These are phyloP conservation scores for Dolomedes plantarius DNA, from an alignment of 2,888 invertebrate genomes.

Conservation along the genomic window DNA sequence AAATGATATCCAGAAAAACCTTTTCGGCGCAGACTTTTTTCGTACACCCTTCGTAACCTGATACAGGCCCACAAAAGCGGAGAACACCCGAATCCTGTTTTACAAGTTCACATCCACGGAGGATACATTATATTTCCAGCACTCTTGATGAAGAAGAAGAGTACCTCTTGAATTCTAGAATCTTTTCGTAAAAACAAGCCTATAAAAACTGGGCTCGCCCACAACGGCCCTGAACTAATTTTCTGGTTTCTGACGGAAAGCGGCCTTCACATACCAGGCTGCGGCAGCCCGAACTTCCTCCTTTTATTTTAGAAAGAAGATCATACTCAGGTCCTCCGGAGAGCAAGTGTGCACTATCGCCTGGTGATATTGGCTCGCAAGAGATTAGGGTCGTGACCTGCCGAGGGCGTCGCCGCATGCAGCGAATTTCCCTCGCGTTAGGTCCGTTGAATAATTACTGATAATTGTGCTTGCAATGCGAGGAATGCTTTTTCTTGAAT, in stretches of 20 bases:
- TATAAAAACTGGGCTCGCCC: not conserved
- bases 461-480: not conserved
- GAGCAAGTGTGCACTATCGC: not conserved
- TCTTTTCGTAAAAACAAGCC: not conserved
- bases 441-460: not conserved
- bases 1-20: no score
- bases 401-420: not conserved
- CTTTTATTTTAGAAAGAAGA: conserved; percentile 16
- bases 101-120: not conserved
- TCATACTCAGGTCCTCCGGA: not conserved
- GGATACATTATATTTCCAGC: no score
- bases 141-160: no score
- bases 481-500: not conserved
- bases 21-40: no score
- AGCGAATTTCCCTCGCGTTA: not conserved
- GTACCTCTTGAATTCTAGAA: no score
- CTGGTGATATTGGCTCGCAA: not conserved
- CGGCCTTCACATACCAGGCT: conserved; percentile 7
- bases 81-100: not conserved
- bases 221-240: conserved; percentile 3
- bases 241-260: not conserved
- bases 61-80: not conserved
- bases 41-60: not conserved
- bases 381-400: not conserved
- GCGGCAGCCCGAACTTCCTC: not conserved